Evolutionary conservation across 2,888 invertebrate genomes (phyloP).

Genomic region (Sceliomorpha sp.): DNA sequence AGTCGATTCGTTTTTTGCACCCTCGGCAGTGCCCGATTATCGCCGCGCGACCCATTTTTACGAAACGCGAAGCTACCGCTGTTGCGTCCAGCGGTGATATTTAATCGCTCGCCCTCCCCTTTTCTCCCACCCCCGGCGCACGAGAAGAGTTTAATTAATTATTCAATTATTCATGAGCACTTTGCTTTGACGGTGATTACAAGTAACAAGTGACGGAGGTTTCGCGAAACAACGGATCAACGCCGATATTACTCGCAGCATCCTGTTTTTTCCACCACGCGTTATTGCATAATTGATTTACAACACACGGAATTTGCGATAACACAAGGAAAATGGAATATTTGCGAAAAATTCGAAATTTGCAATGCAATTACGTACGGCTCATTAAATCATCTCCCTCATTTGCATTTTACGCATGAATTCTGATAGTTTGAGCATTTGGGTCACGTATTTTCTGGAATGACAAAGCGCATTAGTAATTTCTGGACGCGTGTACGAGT

Average conservation of each 20-base stretch:
- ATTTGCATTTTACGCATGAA: slow-evolving; percentile 1
- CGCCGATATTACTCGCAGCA: too few relatives aligned
- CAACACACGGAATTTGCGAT: not conserved
- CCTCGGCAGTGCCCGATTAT: slow-evolving; percentile 1
- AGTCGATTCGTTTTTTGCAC: slow-evolving; percentile 11
- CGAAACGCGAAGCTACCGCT: not conserved
- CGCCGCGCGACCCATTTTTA: slow-evolving; percentile 8
- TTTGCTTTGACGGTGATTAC: too few relatives aligned
- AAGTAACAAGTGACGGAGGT: too few relatives aligned
- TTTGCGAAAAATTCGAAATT: slow-evolving; percentile 4
- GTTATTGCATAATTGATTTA: too few relatives aligned
- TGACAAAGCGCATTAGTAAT: slow-evolving; percentile 30
- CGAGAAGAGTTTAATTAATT: too few relatives aligned
- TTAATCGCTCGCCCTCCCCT: too few relatives aligned
- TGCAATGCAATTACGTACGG: not conserved
- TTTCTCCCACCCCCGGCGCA: too few relatives aligned
- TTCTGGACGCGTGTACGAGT: slow-evolving; percentile 4
- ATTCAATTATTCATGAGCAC: too few relatives aligned
- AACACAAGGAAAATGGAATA: not conserved
- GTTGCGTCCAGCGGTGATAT: too few relatives aligned
- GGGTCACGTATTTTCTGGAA: slow-evolving; percentile 32
- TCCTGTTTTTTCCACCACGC: too few relatives aligned
- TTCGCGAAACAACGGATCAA: too few relatives aligned
- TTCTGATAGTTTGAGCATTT: slow-evolving; percentile 14
- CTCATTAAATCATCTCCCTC: slow-evolving; percentile 4